phyloP scores from a whole-genome alignment of 1,140 invertebrate species.

The Drosophila yakuba region DNA sequence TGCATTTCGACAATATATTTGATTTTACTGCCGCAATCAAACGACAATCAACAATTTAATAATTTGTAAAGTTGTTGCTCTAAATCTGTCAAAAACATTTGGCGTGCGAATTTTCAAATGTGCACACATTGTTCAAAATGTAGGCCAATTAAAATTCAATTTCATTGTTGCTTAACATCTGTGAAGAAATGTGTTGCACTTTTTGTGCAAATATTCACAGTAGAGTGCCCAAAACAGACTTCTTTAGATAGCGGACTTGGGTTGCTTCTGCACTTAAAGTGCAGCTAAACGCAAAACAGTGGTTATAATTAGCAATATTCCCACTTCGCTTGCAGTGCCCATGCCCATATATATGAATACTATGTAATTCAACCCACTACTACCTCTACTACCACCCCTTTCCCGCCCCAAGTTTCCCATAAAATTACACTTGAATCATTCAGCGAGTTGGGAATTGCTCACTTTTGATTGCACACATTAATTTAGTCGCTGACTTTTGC shows the following conservation, averaged over 20 bases:
- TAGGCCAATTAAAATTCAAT: background rate
- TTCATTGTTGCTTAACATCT: too few relatives aligned
- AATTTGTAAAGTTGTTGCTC: background rate
- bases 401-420: conserved; percentile 12
- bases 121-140: background rate
- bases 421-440: conserved; percentile 40
- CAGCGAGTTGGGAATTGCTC: conserved; percentile 53
- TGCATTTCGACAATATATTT: conserved; percentile 4
- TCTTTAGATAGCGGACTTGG: too few relatives aligned
- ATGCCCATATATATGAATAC: conserved; percentile 17
- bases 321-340: conserved; percentile 1
- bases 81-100: conserved; percentile 1
- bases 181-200: too few relatives aligned
- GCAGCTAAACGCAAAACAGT: background rate
- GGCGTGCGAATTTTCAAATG: background rate
- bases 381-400: background rate
- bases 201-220: background rate
- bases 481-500: conserved; percentile 40
- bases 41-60: background rate
- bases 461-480: conserved; percentile 69
- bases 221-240: background rate
- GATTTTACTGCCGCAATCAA: conserved; percentile 9
- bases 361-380: conserved; percentile 21
- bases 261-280: background rate
- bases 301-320: conserved; percentile 33